Percentiles rank a stretch among this genome's conserved stretches.
Evolutionary conservation across 2,797 vertebrate genomes (phyloP).

Genomic region (Scolopax bukidnonensis): DNA sequence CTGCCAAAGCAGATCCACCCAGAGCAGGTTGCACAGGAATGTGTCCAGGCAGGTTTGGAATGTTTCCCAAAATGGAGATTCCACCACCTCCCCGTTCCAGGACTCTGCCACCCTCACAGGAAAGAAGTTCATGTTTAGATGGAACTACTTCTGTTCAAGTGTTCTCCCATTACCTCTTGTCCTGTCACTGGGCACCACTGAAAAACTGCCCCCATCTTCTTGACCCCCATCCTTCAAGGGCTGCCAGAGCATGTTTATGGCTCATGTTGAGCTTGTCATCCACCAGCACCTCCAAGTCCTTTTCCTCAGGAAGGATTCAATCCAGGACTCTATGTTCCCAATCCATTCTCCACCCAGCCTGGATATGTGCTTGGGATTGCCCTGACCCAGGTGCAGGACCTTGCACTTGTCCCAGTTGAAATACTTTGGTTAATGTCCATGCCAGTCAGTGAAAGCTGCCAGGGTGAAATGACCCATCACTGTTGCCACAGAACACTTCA

Average conservation of each 20-base stretch:
- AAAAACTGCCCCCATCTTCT: no score
- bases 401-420: not conserved
- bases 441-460: not conserved
- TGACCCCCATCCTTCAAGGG: no score
- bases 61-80: no score
- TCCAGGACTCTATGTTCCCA: not conserved
- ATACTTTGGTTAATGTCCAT: rapidly evolving
- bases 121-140: no score
- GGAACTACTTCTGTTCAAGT: no score
- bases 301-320: not conserved
- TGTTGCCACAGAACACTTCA: rapidly evolving
- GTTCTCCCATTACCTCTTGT: no score
- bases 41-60: no score
- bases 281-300: not conserved
- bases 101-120: no score
- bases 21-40: no score
- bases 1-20: no score
- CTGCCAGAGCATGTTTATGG: rapidly evolving
- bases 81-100: no score
- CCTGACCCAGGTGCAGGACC: not conserved
- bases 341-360: not conserved
- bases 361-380: not conserved
- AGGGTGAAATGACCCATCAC: not conserved
- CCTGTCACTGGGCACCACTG: no score
- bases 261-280: not conserved